Evolutionary conservation across 2,888 invertebrate species (phyloP).

Genomic region (Drosophila mimetica): DNA sequence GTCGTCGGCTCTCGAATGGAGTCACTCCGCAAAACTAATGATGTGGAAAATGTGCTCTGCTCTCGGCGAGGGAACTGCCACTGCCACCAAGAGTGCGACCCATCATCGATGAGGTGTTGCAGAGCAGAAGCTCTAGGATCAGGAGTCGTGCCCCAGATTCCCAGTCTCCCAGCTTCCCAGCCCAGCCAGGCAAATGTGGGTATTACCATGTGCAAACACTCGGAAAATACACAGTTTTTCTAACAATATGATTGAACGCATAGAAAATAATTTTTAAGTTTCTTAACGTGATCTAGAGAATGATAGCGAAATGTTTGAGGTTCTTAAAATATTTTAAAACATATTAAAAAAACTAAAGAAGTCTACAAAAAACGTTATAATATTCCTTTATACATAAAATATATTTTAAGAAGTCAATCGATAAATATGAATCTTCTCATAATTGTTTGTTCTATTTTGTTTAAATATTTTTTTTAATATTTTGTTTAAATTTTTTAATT

Average conservation of each 20-base stretch:
- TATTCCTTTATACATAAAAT: neutral
- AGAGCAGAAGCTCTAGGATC: slow-evolving; percentile 43
- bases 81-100: slow-evolving; percentile 22
- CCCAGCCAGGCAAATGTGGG: slow-evolving; percentile 19
- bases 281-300: neutral
- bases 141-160: slow-evolving; percentile 49
- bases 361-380: no score
- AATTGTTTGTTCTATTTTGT: no score
- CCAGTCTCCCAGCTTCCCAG: neutral
- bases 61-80: slow-evolving; percentile 11
- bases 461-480: neutral
- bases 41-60: slow-evolving; percentile 79
- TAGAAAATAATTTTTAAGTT: neutral
- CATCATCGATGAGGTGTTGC: slow-evolving; percentile 57
- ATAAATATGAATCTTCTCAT: no score
- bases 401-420: neutral
- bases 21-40: slow-evolving; percentile 79
- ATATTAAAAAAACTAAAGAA: no score
- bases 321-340: no score
- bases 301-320: no score
- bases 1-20: slow-evolving; percentile 70
- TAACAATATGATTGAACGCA: neutral
- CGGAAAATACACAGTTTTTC: neutral
- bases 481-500: neutral
- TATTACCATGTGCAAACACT: slow-evolving; percentile 8